Evolutionary conservation across 2,113 vertebrate species (phyloP), one percentile per base, ranked within the genome.

Genomic region (Tragelaphus buxtoni): DNA sequence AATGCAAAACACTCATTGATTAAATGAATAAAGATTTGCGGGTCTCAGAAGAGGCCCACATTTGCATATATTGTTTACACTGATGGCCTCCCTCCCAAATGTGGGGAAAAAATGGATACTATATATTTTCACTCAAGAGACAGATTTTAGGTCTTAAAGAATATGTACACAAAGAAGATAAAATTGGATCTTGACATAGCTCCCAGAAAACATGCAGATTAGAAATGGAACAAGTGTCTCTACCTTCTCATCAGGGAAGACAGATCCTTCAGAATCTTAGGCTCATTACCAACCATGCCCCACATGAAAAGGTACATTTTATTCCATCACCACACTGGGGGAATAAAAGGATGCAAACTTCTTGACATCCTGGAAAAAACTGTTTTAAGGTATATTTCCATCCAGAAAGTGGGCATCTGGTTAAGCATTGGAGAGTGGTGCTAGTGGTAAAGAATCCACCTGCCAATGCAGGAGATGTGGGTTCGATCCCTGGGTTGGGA

Each of bases 141-240:
- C 51, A 88, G 76, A 95, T 90, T 94, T 90, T 90, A 80, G 42
- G 13, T 88, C 45, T 97, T 96, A 47, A 85, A 91, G 74, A 91
- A 93, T 86, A 82, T 55, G 35, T 90, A 72, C n/a, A 76, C 87
- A 87, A 88, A 79, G 24, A 80, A 89, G 53, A 91, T 58, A 74
- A 83, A 95, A 88, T 60, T 56, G 88, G 80, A 45, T 82, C 72
- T 96, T 92, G 79, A 82, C 5, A 5, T 30, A 51, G 63, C 42
- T 91, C 56, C 84, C 83, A 95, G 95, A 95, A 95, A 95, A 90
- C 72, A 83, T 47, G 74, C 84, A 89, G 80, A 82, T 95, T 72
- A 83, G 49, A 88, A 94, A 56, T 94, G 61, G 42, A 93, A 60
- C 79, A 60, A 79, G 90, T 89, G 72, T 9, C 30, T 81, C 69